Percentiles rank a stretch among this genome's conserved stretches.
These are phyloP conservation scores for Chinchilla lanigera DNA, from an alignment of 2,113 vertebrate genomes.

Conservation along the genomic window DNA sequence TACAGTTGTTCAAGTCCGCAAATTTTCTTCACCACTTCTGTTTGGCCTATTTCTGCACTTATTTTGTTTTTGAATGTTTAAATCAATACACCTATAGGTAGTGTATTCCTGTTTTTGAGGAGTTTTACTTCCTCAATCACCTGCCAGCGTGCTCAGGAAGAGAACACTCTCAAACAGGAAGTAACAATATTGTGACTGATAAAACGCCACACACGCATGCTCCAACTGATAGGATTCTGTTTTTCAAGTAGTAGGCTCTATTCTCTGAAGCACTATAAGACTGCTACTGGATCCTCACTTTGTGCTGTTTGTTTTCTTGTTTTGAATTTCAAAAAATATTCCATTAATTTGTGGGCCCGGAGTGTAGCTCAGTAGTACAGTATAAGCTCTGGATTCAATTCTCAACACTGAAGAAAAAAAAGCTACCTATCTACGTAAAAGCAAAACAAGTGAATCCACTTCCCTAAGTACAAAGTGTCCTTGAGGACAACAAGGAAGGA, in stretches of 20 bases:
- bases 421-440: neutral
- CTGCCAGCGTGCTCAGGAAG: neutral
- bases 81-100: neutral
- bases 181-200: constrained; percentile 41
- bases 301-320: neutral
- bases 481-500: neutral
- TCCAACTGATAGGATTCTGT: neutral
- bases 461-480: neutral
- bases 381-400: neutral
- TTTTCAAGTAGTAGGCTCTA: neutral
- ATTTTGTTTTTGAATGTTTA: constrained; percentile 38
- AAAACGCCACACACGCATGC: neutral
- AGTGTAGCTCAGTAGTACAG: no score
- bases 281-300: neutral
- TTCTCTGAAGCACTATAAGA: neutral
- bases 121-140: constrained; percentile 65
- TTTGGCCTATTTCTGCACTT: neutral
- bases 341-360: neutral
- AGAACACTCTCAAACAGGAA: constrained; percentile 39
- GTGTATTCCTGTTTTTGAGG: constrained; percentile 45
- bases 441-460: neutral
- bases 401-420: neutral
- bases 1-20: neutral
- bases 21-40: constrained; percentile 5
- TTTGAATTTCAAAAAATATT: neutral